Percentiles rank a stretch among this genome's conserved stretches.
Conservation (phyloP, 2,888 invertebrate genomes). For the Cataglyphis albicans region DNA sequence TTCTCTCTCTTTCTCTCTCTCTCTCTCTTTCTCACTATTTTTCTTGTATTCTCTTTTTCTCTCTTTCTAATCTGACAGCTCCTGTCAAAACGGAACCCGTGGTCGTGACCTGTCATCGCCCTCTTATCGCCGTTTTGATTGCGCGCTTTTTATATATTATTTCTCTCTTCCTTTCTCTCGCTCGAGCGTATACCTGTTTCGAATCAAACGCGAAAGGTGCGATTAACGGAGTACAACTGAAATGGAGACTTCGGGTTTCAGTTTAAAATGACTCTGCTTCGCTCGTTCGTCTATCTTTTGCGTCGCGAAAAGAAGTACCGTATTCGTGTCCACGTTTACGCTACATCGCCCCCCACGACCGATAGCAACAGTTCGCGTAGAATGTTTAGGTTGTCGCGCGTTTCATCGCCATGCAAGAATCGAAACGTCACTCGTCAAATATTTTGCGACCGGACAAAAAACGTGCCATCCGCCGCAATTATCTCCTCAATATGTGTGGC, state of each 20-base stretch:
- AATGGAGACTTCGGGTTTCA: neutral
- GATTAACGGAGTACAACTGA: neutral
- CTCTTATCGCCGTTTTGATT: neutral
- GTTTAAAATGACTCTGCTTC: neutral
- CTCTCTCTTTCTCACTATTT: neutral
- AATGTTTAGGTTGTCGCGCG: neutral
- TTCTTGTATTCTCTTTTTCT: neutral
- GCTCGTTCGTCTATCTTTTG: neutral
- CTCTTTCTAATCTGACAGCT: constrained; percentile 71
- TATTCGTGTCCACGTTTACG: constrained; percentile 15
- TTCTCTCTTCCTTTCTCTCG: neutral
- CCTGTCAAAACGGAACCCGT: constrained; percentile 73
- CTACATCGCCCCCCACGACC: neutral
- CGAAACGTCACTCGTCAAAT: neutral
- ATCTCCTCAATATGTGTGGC: neutral
- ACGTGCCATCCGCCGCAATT: neutral
- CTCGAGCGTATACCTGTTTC: constrained; percentile 28
- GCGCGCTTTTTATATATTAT: neutral
- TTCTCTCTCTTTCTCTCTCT: neutral
- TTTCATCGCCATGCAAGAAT: neutral
- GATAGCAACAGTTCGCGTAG: neutral
- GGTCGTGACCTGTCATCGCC: constrained; percentile 39
- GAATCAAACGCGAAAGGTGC: neutral
- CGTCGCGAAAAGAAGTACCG: constrained; percentile 27
- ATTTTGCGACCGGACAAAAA: neutral